Evolutionary conservation across 2,888 invertebrate species (phyloP).

Genomic region (Sabellastarte sp.): DNA sequence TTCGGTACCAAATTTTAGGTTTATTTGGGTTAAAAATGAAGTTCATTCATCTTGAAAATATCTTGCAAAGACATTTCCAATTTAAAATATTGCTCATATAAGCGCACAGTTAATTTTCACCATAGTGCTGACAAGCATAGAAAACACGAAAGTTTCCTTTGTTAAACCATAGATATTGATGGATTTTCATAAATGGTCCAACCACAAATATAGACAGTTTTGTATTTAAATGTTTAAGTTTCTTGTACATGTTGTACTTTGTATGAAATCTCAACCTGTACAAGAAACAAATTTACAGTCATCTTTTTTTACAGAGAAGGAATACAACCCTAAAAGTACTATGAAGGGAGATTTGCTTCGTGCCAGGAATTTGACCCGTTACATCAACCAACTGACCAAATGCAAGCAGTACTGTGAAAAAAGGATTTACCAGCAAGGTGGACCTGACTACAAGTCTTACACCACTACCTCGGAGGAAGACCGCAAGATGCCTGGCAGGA

Average conservation of each 20-base stretch:
- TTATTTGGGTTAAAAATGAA: too few relatives aligned
- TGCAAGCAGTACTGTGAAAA: constrained; percentile 54
- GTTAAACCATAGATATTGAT: too few relatives aligned
- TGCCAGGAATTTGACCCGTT: constrained; percentile 79
- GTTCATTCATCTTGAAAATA: too few relatives aligned
- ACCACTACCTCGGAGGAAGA: constrained; percentile 15
- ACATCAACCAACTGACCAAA: constrained; percentile 68
- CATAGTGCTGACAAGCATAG: too few relatives aligned
- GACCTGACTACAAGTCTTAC: constrained; percentile 41
- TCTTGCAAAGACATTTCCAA: too few relatives aligned
- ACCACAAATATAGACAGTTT: not conserved
- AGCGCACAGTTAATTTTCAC: too few relatives aligned
- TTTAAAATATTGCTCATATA: too few relatives aligned
- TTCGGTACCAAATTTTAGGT: too few relatives aligned
- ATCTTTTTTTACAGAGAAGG: constrained; percentile 61
- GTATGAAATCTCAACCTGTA: too few relatives aligned
- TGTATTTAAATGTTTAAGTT: not conserved
- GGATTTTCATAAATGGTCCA: not conserved
- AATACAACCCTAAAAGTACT: constrained; percentile 64
- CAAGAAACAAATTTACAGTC: too few relatives aligned
- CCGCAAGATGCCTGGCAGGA: constrained; percentile 26
- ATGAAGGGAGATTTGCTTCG: constrained; percentile 75
- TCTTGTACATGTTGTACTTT: too few relatives aligned
- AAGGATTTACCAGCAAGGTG: constrained; percentile 45
- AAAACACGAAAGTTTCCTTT: too few relatives aligned